These are phyloP conservation scores for Frankliniella intonsa DNA, from an alignment of 2,888 invertebrate species.

Conservation along the genomic window DNA sequence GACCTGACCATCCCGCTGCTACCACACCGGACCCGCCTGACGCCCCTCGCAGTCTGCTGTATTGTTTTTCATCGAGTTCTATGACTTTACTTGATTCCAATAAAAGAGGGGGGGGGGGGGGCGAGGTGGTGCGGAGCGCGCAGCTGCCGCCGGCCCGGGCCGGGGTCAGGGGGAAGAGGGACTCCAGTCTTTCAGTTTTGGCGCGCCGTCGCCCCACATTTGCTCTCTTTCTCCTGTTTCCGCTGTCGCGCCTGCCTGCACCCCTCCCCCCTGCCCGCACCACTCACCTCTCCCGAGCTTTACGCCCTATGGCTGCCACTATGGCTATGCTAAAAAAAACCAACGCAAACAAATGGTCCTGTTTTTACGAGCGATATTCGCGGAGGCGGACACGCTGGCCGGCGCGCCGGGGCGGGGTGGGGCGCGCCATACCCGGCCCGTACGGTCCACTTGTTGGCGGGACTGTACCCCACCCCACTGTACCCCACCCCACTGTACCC, in stretches of 20 bases:
- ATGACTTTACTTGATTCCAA: constrained; percentile 22
- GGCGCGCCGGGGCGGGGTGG: too few species aligned
- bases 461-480: too few species aligned
- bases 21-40: background rate
- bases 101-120: background rate
- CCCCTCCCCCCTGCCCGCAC: background rate
- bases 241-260: background rate
- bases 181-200: constrained; percentile 8
- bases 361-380: too few species aligned
- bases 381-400: too few species aligned
- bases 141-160: too few species aligned
- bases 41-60: background rate
- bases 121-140: background rate
- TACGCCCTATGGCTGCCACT: too few species aligned
- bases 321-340: too few species aligned
- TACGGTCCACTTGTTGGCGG: too few species aligned
- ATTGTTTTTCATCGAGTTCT: constrained; percentile 21
- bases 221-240: background rate
- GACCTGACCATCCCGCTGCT: background rate
- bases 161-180: background rate
- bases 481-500: too few species aligned
- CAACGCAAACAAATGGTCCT: too few species aligned
- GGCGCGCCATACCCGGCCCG: too few species aligned
- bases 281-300: too few species aligned
- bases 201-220: background rate